Conservation (phyloP, 2,888 invertebrate species). For the Hecatera dysodea region DNA sequence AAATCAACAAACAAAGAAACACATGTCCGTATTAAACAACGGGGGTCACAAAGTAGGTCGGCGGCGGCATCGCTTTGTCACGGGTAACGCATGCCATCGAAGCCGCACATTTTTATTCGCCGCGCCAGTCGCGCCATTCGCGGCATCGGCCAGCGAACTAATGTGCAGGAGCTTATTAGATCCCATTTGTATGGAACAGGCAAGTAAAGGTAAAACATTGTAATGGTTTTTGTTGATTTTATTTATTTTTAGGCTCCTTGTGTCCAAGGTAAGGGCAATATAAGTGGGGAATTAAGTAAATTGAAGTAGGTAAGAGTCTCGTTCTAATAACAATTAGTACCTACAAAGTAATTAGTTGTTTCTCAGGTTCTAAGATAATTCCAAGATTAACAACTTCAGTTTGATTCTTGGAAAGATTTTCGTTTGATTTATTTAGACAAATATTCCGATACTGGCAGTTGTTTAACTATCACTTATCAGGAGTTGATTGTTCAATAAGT, state of each 20-base stretch:
- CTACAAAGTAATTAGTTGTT: background rate
- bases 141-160: constrained; percentile 63
- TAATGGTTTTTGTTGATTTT: constrained; percentile 23
- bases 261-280: background rate
- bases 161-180: constrained; percentile 68
- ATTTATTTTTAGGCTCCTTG: constrained; percentile 16
- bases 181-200: constrained; percentile 54
- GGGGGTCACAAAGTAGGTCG: constrained; percentile 36
- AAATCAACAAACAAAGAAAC: constrained; percentile 38
- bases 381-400: background rate
- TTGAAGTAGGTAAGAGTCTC: constrained; percentile 4
- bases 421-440: background rate
- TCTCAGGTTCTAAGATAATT: background rate
- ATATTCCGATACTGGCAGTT: background rate
- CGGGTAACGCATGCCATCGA: constrained; percentile 25
- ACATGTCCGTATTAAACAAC: constrained; percentile 35
- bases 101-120: constrained; percentile 68
- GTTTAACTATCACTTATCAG: background rate
- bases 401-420: background rate
- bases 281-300: constrained; percentile 16
- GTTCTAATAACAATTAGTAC: too few species aligned
- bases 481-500: background rate
- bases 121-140: constrained; percentile 42
- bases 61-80: constrained; percentile 50
- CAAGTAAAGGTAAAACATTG: constrained; percentile 40